These are phyloP conservation scores for Morus bassanus DNA, from an alignment of 2,797 vertebrate genomes.

Conservation along the genomic window DNA sequence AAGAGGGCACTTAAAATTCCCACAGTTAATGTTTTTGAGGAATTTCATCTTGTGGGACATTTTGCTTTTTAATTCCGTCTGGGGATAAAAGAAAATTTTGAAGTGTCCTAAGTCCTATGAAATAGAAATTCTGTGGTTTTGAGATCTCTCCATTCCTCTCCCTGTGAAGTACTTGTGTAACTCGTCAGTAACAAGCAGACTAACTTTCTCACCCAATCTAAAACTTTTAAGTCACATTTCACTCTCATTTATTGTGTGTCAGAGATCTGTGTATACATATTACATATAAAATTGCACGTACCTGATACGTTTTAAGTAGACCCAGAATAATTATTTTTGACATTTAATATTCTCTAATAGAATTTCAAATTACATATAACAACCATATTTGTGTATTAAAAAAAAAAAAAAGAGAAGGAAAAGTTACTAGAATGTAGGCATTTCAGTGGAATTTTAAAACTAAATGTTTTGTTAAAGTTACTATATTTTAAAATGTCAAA, in stretches of 20 bases:
- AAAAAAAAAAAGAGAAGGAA: background rate
- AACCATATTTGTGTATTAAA: background rate
- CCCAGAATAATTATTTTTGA: background rate
- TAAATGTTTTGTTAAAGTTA: slow-evolving; percentile 15
- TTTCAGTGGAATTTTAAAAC: background rate
- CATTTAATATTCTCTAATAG: background rate
- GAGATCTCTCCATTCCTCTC: background rate
- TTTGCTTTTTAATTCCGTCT: background rate
- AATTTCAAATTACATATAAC: background rate
- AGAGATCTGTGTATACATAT: background rate
- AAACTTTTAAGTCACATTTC: background rate
- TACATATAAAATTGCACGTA: background rate
- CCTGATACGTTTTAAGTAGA: background rate
- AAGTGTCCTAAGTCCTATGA: background rate
- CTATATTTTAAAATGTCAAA: background rate
- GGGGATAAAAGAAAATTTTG: background rate
- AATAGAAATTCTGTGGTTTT: background rate
- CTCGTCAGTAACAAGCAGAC: background rate
- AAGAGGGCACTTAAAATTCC: background rate
- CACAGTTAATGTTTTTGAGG: background rate
- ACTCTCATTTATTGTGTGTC: background rate
- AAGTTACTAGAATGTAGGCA: background rate
- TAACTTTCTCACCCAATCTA: background rate
- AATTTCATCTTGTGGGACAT: background rate
- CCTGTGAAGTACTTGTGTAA: background rate